Conservation (phyloP, 2,888 invertebrate species). For the Campoletis raptor region DNA sequence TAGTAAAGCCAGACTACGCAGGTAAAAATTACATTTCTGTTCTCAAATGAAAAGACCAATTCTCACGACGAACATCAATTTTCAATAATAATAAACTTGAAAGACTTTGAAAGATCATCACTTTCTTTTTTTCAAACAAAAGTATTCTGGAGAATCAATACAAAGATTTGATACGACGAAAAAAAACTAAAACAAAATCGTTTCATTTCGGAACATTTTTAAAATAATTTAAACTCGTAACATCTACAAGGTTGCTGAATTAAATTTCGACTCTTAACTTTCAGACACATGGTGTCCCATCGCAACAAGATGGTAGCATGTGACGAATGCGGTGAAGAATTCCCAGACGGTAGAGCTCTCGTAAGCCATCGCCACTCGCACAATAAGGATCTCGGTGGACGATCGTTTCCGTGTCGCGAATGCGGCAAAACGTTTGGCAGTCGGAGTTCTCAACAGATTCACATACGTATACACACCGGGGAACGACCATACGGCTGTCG, state of each 20-base stretch:
- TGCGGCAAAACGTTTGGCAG: constrained; percentile 95
- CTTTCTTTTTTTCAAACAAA: not conserved
- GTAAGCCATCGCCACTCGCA: constrained; percentile 90
- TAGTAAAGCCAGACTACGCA: constrained; percentile 87
- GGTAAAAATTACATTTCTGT: constrained; percentile 75
- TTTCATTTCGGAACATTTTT: not conserved
- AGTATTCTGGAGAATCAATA: too few species aligned
- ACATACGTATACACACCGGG: constrained; percentile 93
- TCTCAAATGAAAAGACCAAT: not conserved
- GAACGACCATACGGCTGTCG: constrained; percentile 94
- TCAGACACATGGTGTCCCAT: constrained; percentile 90
- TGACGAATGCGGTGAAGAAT: constrained; percentile 90
- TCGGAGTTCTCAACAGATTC: constrained; percentile 94
- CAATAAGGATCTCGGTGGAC: constrained; percentile 86
- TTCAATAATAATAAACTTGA: too few species aligned
- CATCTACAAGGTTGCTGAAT: not conserved
- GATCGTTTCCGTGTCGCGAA: constrained; percentile 92
- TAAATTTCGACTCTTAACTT: constrained; percentile 14
- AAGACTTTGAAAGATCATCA: not conserved
- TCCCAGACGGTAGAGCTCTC: constrained; percentile 89
- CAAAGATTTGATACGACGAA: too few species aligned
- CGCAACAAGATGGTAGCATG: constrained; percentile 90
- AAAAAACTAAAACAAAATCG: too few species aligned
- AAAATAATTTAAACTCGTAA: not conserved
- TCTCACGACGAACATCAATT: too few species aligned